A percentile compares a stretch with the other conserved stretches of the same genome.
Conservation (phyloP, 2,888 invertebrate genomes). For the Phanerotoma sp. region DNA sequence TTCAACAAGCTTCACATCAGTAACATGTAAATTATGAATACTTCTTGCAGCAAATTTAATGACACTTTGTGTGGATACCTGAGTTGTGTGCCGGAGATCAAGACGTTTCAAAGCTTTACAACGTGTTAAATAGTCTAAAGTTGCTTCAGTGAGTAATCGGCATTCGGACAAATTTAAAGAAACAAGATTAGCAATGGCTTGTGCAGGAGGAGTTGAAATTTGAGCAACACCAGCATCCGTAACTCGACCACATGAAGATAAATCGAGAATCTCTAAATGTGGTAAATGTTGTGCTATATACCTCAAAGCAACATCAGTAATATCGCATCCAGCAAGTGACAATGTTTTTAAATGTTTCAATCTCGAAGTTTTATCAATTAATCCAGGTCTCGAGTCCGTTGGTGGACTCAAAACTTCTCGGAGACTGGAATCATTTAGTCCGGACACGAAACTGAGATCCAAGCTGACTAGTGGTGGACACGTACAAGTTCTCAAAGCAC, state of each 20-base stretch:
- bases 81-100: conserved; percentile 78
- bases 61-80: conserved; percentile 78
- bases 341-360: conserved; percentile 76
- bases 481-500: conserved; percentile 77
- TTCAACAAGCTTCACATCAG: conserved; percentile 77
- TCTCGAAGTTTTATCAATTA: conserved; percentile 73
- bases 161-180: conserved; percentile 81
- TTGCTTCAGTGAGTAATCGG: conserved; percentile 77
- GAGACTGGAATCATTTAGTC: conserved; percentile 80
- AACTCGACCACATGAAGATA: conserved; percentile 83
- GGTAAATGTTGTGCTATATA: conserved; percentile 77
- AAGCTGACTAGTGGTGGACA: conserved; percentile 78
- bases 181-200: conserved; percentile 64
- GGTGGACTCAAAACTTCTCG: conserved; percentile 85
- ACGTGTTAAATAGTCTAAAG: conserved; percentile 77
- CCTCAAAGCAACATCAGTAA: conserved; percentile 83
- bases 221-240: conserved; percentile 91
- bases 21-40: conserved; percentile 76
- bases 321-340: conserved; percentile 82
- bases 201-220: conserved; percentile 73
- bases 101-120: conserved; percentile 73
- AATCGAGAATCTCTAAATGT: conserved; percentile 72
- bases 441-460: conserved; percentile 84
- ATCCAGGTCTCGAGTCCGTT: conserved; percentile 77
- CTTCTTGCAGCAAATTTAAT: conserved; percentile 83